These are phyloP conservation scores for Grammomys surdaster DNA, from an alignment of 2,113 vertebrate species.

Conservation along the genomic window DNA sequence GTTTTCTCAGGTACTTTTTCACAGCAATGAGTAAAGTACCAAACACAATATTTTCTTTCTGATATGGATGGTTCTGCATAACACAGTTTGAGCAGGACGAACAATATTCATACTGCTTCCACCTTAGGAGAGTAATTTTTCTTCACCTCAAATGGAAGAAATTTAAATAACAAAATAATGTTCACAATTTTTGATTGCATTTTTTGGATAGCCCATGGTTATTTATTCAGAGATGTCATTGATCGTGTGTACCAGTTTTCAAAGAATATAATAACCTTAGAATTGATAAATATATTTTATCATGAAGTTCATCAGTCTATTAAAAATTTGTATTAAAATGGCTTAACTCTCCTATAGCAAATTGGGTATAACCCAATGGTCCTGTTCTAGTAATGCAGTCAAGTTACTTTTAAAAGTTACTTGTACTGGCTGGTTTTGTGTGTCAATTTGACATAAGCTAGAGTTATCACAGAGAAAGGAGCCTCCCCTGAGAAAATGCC, in stretches of 20 bases:
- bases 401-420: neutral
- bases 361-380: neutral
- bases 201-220: neutral
- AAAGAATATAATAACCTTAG: slow-evolving; percentile 29
- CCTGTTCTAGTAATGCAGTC: neutral
- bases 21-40: neutral
- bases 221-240: neutral
- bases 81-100: slow-evolving; percentile 83
- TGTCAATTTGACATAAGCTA: too few species aligned
- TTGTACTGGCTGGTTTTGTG: too few species aligned
- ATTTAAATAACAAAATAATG: slow-evolving; percentile 82
- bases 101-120: slow-evolving; percentile 78
- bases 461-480: too few species aligned
- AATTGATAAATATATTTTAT: neutral
- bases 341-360: neutral
- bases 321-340: neutral
- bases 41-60: neutral
- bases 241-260: slow-evolving; percentile 47
- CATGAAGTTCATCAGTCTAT: neutral
- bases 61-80: neutral
- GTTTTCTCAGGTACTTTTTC: neutral
- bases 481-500: too few species aligned
- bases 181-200: slow-evolving; percentile 72
- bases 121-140: slow-evolving; percentile 17
- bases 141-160: slow-evolving; percentile 74